Evolutionary conservation across 30 jellyfish, hydroid and myxozoan species (phyloP).

Genomic region (Hydractinia symbiolongicarpus): DNA sequence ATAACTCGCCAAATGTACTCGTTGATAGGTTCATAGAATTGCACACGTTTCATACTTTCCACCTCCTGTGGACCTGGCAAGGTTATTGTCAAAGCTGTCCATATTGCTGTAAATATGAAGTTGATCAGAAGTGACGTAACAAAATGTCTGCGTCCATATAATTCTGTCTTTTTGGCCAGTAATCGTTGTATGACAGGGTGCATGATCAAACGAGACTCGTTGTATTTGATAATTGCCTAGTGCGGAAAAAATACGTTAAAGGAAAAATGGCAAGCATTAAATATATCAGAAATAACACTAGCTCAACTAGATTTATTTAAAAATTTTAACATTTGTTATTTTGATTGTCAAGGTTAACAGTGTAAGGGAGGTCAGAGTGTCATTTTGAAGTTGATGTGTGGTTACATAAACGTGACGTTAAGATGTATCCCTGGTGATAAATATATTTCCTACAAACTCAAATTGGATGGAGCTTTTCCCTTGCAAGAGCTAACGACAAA

Average conservation of each 20-base stretch:
- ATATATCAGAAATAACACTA: neutral
- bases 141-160: constrained; percentile 88
- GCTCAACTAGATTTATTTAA: too few relatives aligned
- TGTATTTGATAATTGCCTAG: constrained; percentile 76
- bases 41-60: constrained; percentile 18
- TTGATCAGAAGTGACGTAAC: constrained; percentile 62
- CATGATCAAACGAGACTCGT: constrained; percentile 88
- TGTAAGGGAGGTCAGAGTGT: too few relatives aligned
- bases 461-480: neutral
- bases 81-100: constrained; percentile 86
- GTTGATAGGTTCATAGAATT: constrained; percentile 68
- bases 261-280: neutral
- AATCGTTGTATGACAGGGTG: constrained; percentile 95
- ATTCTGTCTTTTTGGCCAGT: constrained; percentile 76
- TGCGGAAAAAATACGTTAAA: neutral
- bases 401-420: too few relatives aligned
- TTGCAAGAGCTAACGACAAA: neutral
- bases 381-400: too few relatives aligned
- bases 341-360: too few relatives aligned
- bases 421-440: neutral
- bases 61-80: constrained; percentile 54
- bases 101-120: constrained; percentile 63
- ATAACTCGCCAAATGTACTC: constrained; percentile 85
- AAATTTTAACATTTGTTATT: too few relatives aligned
- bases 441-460: neutral